A percentile compares a stretch with the other conserved stretches of the same genome.
Conservation (phyloP, 2,113 vertebrate species). For the Trematocara macrostoma region DNA sequence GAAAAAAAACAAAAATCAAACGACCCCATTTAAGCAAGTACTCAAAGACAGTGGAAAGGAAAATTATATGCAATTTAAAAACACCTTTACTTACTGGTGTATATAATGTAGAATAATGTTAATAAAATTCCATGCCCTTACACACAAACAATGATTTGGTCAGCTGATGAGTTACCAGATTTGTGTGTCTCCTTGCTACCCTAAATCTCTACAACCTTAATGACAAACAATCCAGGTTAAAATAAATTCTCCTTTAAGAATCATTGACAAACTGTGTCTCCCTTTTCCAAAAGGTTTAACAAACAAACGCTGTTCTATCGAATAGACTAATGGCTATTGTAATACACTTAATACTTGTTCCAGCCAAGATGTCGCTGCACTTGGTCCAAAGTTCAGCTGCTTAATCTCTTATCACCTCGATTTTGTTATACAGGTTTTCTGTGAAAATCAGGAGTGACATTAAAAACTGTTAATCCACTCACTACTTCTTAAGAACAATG, state of each 20-base stretch:
- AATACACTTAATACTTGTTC: not conserved
- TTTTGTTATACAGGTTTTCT: not conserved
- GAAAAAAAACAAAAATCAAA: fast-evolving
- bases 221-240: not conserved
- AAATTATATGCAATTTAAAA: not conserved
- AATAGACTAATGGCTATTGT: not conserved
- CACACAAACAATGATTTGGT: not conserved
- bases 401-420: not conserved
- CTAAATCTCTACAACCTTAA: not conserved
- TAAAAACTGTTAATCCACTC: not conserved
- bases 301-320: not conserved
- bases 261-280: not conserved
- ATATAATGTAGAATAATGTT: not conserved
- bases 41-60: not conserved
- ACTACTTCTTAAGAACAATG: not conserved
- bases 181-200: not conserved
- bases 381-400: not conserved
- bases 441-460: not conserved
- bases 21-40: not conserved
- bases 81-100: not conserved
- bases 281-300: not conserved
- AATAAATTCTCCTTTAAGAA: not conserved
- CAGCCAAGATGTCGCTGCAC: not conserved
- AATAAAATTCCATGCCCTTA: not conserved
- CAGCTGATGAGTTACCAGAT: not conserved